phyloP scores from a whole-genome alignment of 2,888 invertebrate species.

The Agrilus cyanescens region DNA sequence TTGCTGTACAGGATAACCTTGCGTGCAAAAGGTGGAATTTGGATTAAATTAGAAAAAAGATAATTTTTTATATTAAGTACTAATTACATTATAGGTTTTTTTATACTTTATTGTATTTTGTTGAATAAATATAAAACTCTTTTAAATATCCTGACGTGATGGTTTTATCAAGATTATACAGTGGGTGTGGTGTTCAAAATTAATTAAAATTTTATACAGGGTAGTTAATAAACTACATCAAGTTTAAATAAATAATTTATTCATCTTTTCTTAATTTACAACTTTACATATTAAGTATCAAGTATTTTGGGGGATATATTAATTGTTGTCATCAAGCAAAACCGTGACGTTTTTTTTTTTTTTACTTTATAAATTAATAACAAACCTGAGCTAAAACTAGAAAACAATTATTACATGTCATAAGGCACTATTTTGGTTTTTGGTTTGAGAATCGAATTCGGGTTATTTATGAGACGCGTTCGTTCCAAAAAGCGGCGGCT shows the following conservation, averaged over 20 bases:
- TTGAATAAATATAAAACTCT: no score
- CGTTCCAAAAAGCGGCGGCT: slow-evolving; percentile 35
- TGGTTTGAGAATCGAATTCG: neutral
- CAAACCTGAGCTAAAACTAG: slow-evolving; percentile 20
- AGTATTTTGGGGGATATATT: no score
- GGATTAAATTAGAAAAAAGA: slow-evolving; percentile 36
- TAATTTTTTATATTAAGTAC: slow-evolving; percentile 1
- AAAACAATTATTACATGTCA: slow-evolving; percentile 14
- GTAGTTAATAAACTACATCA: no score
- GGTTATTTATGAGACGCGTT: slow-evolving; percentile 20
- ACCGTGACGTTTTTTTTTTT: no score
- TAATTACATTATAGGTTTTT: no score
- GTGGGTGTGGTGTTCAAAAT: no score
- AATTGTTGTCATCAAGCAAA: no score
- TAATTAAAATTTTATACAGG: no score
- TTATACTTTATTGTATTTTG: no score
- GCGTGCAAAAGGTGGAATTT: slow-evolving; percentile 45
- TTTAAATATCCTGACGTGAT: no score
- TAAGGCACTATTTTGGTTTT: slow-evolving; percentile 14
- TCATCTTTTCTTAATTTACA: slow-evolving; percentile 2
- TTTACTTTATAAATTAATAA: slow-evolving; percentile 8
- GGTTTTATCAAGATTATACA: no score
- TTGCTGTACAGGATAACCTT: slow-evolving; percentile 44
- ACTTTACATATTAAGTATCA: no score
- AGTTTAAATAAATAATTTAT: slow-evolving; percentile 7